A percentile compares a stretch with the other conserved stretches of the same genome.
Evolutionary conservation across 1,140 invertebrate species (phyloP).

Genomic region (Anoplolepis gracilipes): DNA sequence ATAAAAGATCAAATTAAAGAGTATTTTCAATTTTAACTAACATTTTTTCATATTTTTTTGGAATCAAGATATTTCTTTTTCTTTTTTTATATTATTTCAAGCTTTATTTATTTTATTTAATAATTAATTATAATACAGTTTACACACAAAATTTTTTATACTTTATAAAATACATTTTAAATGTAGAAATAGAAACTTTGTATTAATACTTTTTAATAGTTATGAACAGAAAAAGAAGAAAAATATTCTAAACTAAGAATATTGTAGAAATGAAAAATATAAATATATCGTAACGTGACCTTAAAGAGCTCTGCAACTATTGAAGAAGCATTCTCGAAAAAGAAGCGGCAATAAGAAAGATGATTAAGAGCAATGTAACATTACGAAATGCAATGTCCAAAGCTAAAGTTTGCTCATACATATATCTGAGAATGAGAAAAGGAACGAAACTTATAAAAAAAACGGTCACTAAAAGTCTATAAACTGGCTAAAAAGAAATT

Average conservation of each 20-base stretch:
- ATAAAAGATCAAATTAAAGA: background rate
- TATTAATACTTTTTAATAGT: background rate
- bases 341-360: background rate
- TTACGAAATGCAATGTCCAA: slow-evolving; percentile 58
- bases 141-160: background rate
- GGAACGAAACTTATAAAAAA: slow-evolving; percentile 27
- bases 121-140: background rate
- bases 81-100: background rate
- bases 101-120: no score
- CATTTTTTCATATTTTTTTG: background rate
- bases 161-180: background rate
- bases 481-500: background rate
- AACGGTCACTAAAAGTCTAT: background rate
- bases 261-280: background rate
- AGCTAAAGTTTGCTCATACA: slow-evolving; percentile 67
- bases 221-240: background rate
- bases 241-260: slow-evolving; percentile 9
- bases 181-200: background rate
- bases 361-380: slow-evolving; percentile 41
- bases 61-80: background rate
- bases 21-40: background rate
- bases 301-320: background rate
- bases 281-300: background rate
- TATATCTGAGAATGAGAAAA: slow-evolving; percentile 51
- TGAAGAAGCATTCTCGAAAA: background rate